These are phyloP conservation scores for Cryptocephalus moraei DNA, from an alignment of 2,888 invertebrate genomes.

Conservation along the genomic window DNA sequence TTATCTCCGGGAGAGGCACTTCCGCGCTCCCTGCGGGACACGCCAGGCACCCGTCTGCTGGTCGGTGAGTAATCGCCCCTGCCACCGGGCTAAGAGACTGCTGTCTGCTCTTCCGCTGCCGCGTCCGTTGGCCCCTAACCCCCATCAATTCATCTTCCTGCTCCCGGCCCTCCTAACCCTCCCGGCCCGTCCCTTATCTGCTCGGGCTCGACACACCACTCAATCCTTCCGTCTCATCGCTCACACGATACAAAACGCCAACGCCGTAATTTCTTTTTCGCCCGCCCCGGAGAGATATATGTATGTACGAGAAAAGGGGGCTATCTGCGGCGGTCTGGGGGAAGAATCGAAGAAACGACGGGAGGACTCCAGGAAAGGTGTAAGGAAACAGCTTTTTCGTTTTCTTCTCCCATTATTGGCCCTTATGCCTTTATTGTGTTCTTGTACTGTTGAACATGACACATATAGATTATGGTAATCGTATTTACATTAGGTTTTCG, in stretches of 20 bases:
- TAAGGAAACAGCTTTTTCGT: too few relatives aligned
- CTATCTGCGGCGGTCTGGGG: too few relatives aligned
- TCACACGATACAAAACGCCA: slow-evolving; percentile 10
- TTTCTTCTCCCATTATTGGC: too few relatives aligned
- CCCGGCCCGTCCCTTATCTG: slow-evolving; percentile 24
- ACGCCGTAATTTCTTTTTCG: neutral
- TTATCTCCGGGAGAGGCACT: slow-evolving; percentile 36
- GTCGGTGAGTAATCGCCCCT: slow-evolving; percentile 33
- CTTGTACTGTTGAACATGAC: too few relatives aligned
- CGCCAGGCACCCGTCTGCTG: slow-evolving; percentile 18
- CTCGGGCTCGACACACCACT: slow-evolving; percentile 17
- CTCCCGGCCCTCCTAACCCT: slow-evolving; percentile 1
- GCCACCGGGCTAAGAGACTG: slow-evolving; percentile 37
- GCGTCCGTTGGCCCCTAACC: slow-evolving; percentile 36
- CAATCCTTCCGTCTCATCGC: slow-evolving; percentile 15
- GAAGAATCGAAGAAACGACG: too few relatives aligned
- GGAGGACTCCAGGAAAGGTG: too few relatives aligned
- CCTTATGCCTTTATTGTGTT: too few relatives aligned
- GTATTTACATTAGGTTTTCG: too few relatives aligned
- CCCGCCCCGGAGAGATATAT: too few relatives aligned
- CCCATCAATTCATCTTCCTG: slow-evolving; percentile 36
- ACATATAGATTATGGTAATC: too few relatives aligned
- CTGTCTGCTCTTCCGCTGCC: slow-evolving; percentile 37
- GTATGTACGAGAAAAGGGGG: too few relatives aligned
- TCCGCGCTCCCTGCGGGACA: slow-evolving; percentile 29